These are phyloP conservation scores for Amphiprion ocellaris DNA, from an alignment of 2,113 vertebrate species.

Conservation along the genomic window DNA sequence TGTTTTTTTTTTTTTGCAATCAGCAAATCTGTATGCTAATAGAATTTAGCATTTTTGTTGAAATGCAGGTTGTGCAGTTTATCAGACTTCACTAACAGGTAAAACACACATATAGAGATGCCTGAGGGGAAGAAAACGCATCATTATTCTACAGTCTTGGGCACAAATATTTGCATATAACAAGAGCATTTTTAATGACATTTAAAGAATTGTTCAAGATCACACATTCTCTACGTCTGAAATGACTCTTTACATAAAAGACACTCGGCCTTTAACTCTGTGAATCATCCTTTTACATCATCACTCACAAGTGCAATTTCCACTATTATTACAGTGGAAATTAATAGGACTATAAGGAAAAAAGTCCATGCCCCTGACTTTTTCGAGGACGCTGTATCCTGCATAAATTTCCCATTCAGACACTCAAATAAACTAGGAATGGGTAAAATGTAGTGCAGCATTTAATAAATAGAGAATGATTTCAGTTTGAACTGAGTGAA, in stretches of 20 bases:
- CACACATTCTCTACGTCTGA: not conserved
- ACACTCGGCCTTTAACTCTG: not conserved
- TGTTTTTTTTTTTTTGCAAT: slow-evolving; percentile 6
- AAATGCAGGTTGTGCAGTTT: slow-evolving; percentile 2
- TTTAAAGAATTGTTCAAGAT: not conserved
- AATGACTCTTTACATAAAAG: not conserved
- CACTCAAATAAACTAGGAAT: not conserved
- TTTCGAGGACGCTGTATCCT: not conserved
- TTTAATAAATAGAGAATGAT: not conserved
- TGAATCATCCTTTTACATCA: not conserved
- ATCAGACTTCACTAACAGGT: not conserved
- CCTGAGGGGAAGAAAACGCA: not conserved
- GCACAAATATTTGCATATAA: not conserved
- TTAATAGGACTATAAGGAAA: not conserved
- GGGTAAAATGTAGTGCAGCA: not conserved
- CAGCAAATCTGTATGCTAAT: slow-evolving; percentile 3
- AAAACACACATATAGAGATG: not conserved
- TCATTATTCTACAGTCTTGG: not conserved
- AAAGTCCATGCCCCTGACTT: not conserved
- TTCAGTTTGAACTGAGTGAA: not conserved
- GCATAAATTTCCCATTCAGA: not conserved
- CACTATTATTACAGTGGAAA: not conserved
- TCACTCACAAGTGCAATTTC: not conserved
- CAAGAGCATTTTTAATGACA: not conserved
- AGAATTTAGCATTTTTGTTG: slow-evolving; percentile 10